Percentiles rank a stretch among this genome's conserved stretches.
Evolutionary conservation across 2,888 invertebrate genomes (phyloP).

Genomic region (Colletes collaris): DNA sequence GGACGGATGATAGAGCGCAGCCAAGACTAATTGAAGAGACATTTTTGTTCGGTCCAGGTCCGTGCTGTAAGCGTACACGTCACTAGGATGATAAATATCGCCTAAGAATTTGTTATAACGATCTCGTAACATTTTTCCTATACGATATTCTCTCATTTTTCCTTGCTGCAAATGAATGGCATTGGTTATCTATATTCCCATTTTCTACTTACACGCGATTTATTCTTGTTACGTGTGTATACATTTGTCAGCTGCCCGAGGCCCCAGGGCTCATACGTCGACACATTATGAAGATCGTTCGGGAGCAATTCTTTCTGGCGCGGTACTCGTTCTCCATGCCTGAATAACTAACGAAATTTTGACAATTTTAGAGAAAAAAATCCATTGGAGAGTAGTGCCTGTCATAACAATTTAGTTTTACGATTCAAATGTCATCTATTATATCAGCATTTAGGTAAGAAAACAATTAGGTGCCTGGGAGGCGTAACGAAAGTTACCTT

Average conservation of each 20-base stretch:
- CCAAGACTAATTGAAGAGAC: slow-evolving; percentile 69
- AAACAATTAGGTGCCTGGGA: no score
- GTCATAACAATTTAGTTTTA: no score
- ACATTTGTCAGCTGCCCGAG: slow-evolving; percentile 85
- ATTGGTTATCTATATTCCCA: not conserved
- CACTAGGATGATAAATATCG: slow-evolving; percentile 52
- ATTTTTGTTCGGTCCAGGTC: slow-evolving; percentile 67
- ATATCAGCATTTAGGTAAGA: no score
- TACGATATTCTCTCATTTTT: slow-evolving; percentile 66
- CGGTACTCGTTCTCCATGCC: slow-evolving; percentile 81
- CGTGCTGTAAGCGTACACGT: slow-evolving; percentile 66
- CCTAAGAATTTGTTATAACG: slow-evolving; percentile 68
- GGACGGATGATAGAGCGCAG: slow-evolving; percentile 67
- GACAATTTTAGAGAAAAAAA: not conserved
- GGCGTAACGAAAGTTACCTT: no score
- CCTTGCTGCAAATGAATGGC: slow-evolving; percentile 61
- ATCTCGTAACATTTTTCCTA: slow-evolving; percentile 66
- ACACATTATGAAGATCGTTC: slow-evolving; percentile 83
- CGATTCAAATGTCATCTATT: no score
- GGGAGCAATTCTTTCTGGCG: slow-evolving; percentile 79
- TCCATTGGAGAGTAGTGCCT: no score
- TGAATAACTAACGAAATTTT: slow-evolving; percentile 82
- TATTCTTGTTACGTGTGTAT: slow-evolving; percentile 41
- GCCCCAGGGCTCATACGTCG: slow-evolving; percentile 84
- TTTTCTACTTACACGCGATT: not conserved